Evolutionary conservation across 1,140 invertebrate genomes (phyloP), one percentile per base, ranked within the genome.

Genomic region (Drosophila kurseongensis): DNA sequence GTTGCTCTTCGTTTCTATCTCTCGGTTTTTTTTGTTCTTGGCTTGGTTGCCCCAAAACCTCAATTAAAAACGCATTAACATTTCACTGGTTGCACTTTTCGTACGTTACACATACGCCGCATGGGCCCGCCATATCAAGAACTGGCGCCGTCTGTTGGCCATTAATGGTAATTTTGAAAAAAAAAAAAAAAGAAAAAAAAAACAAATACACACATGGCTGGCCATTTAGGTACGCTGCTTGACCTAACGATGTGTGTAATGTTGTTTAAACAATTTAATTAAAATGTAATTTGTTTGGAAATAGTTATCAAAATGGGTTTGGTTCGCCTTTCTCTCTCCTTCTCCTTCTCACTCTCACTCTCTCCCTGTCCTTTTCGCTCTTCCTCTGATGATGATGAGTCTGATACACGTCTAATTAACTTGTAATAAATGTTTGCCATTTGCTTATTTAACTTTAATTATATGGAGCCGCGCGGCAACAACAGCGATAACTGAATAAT

Each of bases 261-360:
- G 90, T 91, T 86, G 82, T 90, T 91, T 81, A 91, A 91, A 91
- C 90, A 91, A 91, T 91, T 91, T 91, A 91, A 91, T 91, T 91
- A 91, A 91, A 91, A 91, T 91, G 90, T 91, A 91, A 91, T 91
- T 91, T 91, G 90, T 91, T 91, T 90, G 80, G 67, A 89, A 89
- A 84, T 89, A 84, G 80, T 89, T 89, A 89, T 89, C 80, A 89
- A 72, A 89, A 72, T 89, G 84, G 84, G 84, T 69, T 89, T 83
- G 84, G 74, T 63, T 54, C 36, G 12, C 51, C 45, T 41, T 44
- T 36, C 51, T 36, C 35, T n/a, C 63, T 23, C 29, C 16, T 45
- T 14, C 51, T 38, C 36, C 18, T 18, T 14, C 16, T 23, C 27
- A 35, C 14, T 6, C 36, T 56, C 29, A 2, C 32, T 35, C 51